Base-by-base conservation (phyloP, 2,113 vertebrate genomes). In the Jacana jacana region DNA sequence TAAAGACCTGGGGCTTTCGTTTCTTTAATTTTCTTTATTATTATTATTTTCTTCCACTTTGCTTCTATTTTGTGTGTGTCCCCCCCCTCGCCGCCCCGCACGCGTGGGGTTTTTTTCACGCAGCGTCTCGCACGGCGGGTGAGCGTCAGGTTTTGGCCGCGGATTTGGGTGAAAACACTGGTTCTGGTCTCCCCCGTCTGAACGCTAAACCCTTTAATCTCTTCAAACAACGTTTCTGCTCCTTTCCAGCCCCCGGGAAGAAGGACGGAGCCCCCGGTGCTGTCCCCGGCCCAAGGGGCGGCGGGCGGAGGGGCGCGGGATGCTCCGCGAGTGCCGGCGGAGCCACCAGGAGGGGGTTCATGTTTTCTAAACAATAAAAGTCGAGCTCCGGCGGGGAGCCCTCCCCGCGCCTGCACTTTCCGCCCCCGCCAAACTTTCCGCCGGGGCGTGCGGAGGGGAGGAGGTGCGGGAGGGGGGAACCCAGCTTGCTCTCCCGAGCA, bases 281-380 rank as follows among this genome's bases (percentile, higher is more conserved):
- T 54, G 51, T 2, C 91, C 35, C 60, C 60, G 35, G 24, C 35
- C 35, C 58, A 46, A 46, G 46, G 19, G 44, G 44, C 44, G 44
- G 44, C 24, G 27, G 28, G 20, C 52, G 80, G 77, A 66, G 89
- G 73, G 93, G 95, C 88, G 85, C 86, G 94, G 94, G 97, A 93
- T 89, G 96, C 94, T 75, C 96, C 40, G 94, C 93, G 52, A 40
- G 91, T 81, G 94, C 94, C 78, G 80, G 54, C 94, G 86, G 95
- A 98, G 95, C 76, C 71, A 69, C 86, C 89, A 95, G 95, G 81
- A 92, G 83, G 94, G 57, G 5, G 73, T 97, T 96, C 93, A 97
- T 97, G 97, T 98, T 97, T 98, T 90, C 97, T 96, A 95, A 98
- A 98, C 97, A 95, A 97, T 98, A 97, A 97, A 97, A 98, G 95